phyloP scores from a whole-genome alignment of 2,888 invertebrate species.

The Rotaria socialis region DNA sequence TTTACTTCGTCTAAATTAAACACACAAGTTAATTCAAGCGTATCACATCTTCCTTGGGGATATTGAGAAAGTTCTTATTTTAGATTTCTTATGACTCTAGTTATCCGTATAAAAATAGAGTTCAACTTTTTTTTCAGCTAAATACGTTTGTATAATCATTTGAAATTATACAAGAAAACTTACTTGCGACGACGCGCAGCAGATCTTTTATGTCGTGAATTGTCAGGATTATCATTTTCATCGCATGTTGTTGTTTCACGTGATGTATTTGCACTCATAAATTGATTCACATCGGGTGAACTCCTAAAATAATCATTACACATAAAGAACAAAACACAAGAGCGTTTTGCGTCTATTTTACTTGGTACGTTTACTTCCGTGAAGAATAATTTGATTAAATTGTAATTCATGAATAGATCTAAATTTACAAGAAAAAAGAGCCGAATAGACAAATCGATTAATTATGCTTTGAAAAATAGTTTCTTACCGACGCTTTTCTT shows the following conservation, averaged over 20 bases:
- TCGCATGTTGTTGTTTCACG: constrained; percentile 34
- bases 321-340: not conserved
- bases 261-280: not conserved
- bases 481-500: constrained; percentile 28
- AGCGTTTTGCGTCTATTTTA: not conserved
- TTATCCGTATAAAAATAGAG: too few species aligned
- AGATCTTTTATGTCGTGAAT: not conserved
- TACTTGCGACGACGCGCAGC: constrained; percentile 16
- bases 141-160: too few species aligned
- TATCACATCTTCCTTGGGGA: too few species aligned
- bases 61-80: too few species aligned
- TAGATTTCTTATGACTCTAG: too few species aligned
- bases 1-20: constrained; percentile 34
- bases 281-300: constrained; percentile 1
- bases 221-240: not conserved
- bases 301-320: not conserved
- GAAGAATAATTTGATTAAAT: not conserved
- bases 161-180: not conserved
- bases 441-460: too few species aligned
- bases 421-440: not conserved
- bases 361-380: constrained; percentile 7
- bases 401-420: constrained; percentile 7
- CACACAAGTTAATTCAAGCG: not conserved
- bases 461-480: too few species aligned
- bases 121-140: too few species aligned